Evolutionary conservation across 2,113 vertebrate genomes (phyloP), one percentile per base, ranked within the genome.

Genomic region (Eidolon helvum): DNA sequence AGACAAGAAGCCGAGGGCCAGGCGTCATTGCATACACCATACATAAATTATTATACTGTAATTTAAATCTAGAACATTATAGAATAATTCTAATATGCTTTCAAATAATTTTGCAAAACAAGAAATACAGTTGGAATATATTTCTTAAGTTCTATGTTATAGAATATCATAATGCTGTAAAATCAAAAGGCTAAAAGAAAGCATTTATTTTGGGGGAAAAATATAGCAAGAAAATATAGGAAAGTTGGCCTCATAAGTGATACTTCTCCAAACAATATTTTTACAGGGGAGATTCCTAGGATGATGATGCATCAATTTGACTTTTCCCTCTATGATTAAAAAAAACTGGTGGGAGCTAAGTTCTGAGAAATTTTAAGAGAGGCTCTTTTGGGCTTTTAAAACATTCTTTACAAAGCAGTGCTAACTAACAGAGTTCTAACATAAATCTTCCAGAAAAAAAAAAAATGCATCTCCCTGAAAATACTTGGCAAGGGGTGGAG

Each of bases 1-100:
- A 98, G 98, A 98, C 98, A 98, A 97, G 96, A 98, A 98, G 97
- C 98, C 95, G 90, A 98, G 98, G 97, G 94, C 97, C 98, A 97
- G 95, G n/a, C 98, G 96, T 96, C 96, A 97, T 59, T 72, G 84
- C 94, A 63, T 90, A 91, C 26, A 85, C 57, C 22, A n/a, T 75
- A 84, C 98, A 97, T 98, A 91, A 98, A 97, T 98, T 98, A 98
- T 92, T 95, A 38, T 43, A 33, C 87, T 87, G 66, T 75, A 95
- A 91, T 96, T 98, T 97, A 97, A 98, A 97, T 96, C 90, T 87
- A 68, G 33, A 63, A 40, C 88, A 95, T 89, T 78, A 79, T 50
- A 92, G 91, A 95, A 59, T 48, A 90, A 87, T 97, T 96, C 88
- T 40, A 68, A 89, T 97, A 88, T 95, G 95, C 87, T 74, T 95